Evolutionary conservation across 2,797 vertebrate species (phyloP), one percentile per base, ranked within the genome.

Genomic region (Numenius phaeopus): DNA sequence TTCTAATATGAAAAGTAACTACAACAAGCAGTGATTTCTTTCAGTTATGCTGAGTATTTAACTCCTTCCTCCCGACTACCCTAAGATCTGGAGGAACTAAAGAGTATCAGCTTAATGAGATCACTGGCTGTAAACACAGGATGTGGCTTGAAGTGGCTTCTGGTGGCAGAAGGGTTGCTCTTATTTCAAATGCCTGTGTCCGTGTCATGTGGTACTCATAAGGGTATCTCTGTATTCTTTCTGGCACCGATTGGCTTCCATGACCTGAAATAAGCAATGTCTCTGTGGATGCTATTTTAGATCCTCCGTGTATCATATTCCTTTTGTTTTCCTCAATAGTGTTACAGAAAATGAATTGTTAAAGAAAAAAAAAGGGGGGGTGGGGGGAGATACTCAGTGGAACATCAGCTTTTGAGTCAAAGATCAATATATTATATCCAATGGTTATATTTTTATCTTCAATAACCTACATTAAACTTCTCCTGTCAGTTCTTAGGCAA

Each of bases 381-480:
- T 14, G 32, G 8, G 19, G 5, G 8, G 4, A 49, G 27, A 13
- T 70, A 75, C 87, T 86, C 87, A 81, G 57, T 47, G 50, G 44
- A 85, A 89, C 19, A 78, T 37, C 49, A 79, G 49, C 87, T 96
- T 96, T 94, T 94, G 75, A 95, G 75, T 91, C 61, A 65, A 84
- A 97, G 83, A 97, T 92, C 86, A 91, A 69, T 89, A 81, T 65
- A 30, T 86, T 71, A 49, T 58, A 81, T 88, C 64, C 32, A 94
- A 44, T 46, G 11, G 79, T 72, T 95, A 47, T 83, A 87, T 89
- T 97, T 97, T 96, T 87, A 83, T 79, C 90, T 95, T 95, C 94
- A 95, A n/a, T 92, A 95, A 55, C 64, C 29, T 82, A 79, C 22
- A 66, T 91, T 84, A 88, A 89, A 90, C 39, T 61, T 94, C 62